phyloP scores from a whole-genome alignment of 2,797 vertebrate species.

The Chelon labrosus region DNA sequence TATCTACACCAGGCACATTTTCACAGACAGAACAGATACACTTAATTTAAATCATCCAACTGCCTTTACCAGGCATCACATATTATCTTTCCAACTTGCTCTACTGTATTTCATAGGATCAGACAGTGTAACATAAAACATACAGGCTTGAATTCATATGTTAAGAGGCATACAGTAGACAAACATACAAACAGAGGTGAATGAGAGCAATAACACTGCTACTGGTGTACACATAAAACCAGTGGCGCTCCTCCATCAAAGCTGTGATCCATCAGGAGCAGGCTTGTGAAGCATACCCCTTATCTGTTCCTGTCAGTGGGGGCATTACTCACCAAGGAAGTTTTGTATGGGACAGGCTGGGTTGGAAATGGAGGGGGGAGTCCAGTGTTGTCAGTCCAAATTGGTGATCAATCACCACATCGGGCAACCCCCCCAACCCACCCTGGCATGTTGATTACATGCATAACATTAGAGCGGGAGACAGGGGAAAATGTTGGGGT shows the following conservation, averaged over 20 bases:
- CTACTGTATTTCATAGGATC: constrained; percentile 3
- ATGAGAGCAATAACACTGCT: constrained; percentile 79
- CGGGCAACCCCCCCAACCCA: constrained; percentile 49
- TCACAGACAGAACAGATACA: not conserved
- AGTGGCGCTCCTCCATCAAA: constrained; percentile 90
- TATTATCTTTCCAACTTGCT: not conserved
- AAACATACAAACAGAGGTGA: constrained; percentile 36
- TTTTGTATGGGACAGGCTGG: constrained; percentile 88
- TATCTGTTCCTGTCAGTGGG: constrained; percentile 94
- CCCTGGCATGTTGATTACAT: constrained; percentile 87
- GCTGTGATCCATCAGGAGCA: constrained; percentile 94
- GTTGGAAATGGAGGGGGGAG: constrained; percentile 71
- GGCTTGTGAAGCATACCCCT: constrained; percentile 92
- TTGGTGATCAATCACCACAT: constrained; percentile 98
- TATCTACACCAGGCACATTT: not conserved
- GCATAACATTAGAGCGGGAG: constrained; percentile 62
- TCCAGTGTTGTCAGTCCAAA: constrained; percentile 92
- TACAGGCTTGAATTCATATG: constrained; percentile 5
- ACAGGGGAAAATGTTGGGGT: not conserved
- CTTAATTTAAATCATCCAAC: not conserved
- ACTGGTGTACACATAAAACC: constrained; percentile 89
- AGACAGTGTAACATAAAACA: constrained; percentile 9
- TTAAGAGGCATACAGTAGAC: not conserved
- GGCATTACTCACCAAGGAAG: constrained; percentile 93
- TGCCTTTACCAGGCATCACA: not conserved